phyloP scores from a whole-genome alignment of 1,140 invertebrate genomes.

The Drosophila obscura region DNA sequence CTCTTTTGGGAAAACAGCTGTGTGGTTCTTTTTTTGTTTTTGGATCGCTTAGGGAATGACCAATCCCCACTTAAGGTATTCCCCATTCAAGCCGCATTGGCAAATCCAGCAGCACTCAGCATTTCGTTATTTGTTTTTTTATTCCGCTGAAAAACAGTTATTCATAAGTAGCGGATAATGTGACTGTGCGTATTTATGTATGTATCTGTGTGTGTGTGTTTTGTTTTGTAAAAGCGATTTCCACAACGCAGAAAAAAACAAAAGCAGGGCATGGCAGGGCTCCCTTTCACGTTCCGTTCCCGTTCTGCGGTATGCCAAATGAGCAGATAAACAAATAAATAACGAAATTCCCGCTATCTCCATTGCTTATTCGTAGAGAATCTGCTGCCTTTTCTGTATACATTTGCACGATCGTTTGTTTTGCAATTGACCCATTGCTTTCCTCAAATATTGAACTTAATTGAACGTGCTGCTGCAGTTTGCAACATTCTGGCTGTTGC shows the following conservation, averaged over 20 bases:
- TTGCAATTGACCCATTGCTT: conserved; percentile 67
- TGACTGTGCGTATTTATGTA: conserved; percentile 2
- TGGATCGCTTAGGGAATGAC: conserved; percentile 34
- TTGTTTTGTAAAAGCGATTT: conserved; percentile 68
- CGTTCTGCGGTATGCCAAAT: conserved; percentile 26
- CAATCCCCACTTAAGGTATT: conserved; percentile 69
- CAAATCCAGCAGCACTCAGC: conserved; percentile 55
- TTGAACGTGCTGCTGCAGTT: conserved; percentile 52
- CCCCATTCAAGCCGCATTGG: conserved; percentile 55
- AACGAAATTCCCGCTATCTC: conserved; percentile 55
- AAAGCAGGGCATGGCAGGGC: conserved; percentile 40
- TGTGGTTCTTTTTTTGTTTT: conserved; percentile 4
- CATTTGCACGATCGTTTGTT: conserved; percentile 49
- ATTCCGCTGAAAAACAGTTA: conserved; percentile 60
- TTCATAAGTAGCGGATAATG: conserved; percentile 47
- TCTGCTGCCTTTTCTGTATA: conserved; percentile 24
- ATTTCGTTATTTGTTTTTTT: conserved; percentile 45
- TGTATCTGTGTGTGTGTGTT: conserved; percentile 22
- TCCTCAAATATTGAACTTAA: conserved; percentile 71
- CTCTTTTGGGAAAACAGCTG: conserved; percentile 46
- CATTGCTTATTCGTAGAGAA: conserved; percentile 27
- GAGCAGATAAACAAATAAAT: conserved; percentile 58
- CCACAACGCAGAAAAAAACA: conserved; percentile 52
- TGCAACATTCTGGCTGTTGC: conserved; percentile 14
- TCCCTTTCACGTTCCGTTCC: conserved; percentile 55